These are phyloP conservation scores for Steatocranus sp. DNA, from an alignment of 2,797 vertebrate genomes.

Conservation along the genomic window DNA sequence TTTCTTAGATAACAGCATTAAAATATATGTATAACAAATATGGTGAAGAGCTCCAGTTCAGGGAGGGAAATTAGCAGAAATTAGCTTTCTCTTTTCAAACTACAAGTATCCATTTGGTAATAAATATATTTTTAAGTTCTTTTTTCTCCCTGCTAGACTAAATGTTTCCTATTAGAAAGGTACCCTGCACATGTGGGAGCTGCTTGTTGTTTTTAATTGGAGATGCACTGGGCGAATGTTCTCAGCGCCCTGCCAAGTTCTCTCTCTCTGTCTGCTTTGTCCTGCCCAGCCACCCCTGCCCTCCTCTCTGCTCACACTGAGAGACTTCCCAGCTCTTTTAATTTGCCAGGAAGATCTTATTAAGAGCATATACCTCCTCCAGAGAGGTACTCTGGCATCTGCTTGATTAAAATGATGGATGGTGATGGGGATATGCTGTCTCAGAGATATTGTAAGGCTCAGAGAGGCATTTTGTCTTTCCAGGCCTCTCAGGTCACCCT, in stretches of 20 bases:
- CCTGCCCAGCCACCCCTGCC: not conserved
- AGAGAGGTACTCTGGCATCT: slow-evolving; percentile 4
- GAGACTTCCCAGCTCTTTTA: slow-evolving; percentile 9
- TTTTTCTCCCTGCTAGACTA: not conserved
- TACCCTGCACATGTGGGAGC: slow-evolving; percentile 1
- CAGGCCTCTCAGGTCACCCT: not conserved
- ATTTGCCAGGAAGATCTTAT: slow-evolving; percentile 46
- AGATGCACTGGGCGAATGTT: not conserved
- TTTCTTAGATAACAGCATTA: not conserved
- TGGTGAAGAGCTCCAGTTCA: not conserved
- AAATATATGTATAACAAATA: not conserved
- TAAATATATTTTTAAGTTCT: not conserved
- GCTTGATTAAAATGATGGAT: slow-evolving; percentile 41
- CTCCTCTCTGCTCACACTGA: not conserved
- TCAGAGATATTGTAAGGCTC: not conserved
- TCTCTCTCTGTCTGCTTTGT: not conserved
- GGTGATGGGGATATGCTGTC: not conserved
- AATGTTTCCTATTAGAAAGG: not conserved
- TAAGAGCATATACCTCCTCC: slow-evolving; percentile 24
- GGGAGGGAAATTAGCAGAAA: not conserved
- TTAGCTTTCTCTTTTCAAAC: not conserved
- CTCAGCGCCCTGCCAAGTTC: not conserved
- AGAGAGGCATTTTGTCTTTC: not conserved
- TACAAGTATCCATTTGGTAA: not conserved
- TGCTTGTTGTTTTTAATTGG: slow-evolving; percentile 25